These are phyloP conservation scores for Coenonympha glycerion DNA, from an alignment of 2,888 invertebrate species.

Conservation along the genomic window DNA sequence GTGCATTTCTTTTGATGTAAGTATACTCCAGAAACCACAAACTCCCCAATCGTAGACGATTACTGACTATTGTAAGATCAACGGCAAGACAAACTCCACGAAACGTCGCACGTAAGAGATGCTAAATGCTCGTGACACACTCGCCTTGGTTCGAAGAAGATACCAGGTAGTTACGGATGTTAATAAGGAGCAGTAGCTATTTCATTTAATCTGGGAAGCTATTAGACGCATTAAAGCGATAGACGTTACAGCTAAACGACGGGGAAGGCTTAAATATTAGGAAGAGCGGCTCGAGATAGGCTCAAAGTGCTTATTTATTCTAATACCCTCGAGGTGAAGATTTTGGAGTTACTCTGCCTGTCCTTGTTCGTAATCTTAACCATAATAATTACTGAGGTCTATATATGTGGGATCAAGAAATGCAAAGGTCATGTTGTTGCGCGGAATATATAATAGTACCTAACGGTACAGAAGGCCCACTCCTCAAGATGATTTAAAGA, in stretches of 20 bases:
- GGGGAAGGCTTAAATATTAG: constrained; percentile 17
- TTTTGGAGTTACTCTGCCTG: neutral
- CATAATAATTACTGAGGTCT: no score
- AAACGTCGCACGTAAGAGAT: no score
- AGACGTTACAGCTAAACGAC: constrained; percentile 14
- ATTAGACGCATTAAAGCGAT: constrained; percentile 22
- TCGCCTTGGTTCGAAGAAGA: neutral
- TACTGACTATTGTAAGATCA: no score
- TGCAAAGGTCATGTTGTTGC: no score
- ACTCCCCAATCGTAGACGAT: no score
- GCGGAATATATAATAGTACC: no score
- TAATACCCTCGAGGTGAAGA: constrained; percentile 7
- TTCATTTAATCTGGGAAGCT: constrained; percentile 21
- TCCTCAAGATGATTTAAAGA: no score
- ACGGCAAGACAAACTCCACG: no score
- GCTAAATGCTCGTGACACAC: no score
- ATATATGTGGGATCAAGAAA: neutral
- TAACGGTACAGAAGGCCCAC: no score
- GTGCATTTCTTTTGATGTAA: no score
- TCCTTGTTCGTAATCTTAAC: neutral
- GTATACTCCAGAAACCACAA: no score
- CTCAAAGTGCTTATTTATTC: constrained; percentile 23
- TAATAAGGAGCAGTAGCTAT: constrained; percentile 5
- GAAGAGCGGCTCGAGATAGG: constrained; percentile 17
- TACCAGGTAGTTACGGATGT: neutral